A percentile compares a stretch with the other conserved stretches of the same genome.
Conservation (phyloP, 2,888 invertebrate species). For the Tuta absoluta region DNA sequence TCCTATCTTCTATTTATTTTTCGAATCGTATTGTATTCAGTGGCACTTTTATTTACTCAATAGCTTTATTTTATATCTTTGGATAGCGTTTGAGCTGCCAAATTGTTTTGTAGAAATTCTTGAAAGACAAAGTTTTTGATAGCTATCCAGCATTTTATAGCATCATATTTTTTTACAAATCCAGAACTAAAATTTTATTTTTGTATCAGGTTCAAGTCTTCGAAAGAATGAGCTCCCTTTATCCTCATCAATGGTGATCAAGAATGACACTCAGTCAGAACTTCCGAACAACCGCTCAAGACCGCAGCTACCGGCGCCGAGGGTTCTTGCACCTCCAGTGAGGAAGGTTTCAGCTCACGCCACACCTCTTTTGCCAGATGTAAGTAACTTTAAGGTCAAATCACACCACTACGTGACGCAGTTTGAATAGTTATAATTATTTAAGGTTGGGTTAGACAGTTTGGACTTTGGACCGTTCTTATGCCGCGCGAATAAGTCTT, state of each 20-base stretch:
- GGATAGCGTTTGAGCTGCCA: too few species aligned
- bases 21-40: background rate
- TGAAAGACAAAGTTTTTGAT: too few species aligned
- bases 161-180: background rate
- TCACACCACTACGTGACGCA: too few species aligned
- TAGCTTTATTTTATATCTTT: background rate
- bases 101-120: too few species aligned
- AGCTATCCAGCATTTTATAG: background rate
- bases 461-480: too few species aligned
- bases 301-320: slow-evolving; percentile 58
- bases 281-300: slow-evolving; percentile 81
- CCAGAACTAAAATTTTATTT: background rate
- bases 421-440: too few species aligned
- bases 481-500: too few species aligned
- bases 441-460: too few species aligned
- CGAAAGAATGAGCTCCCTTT: slow-evolving; percentile 83
- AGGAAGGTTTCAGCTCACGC: slow-evolving; percentile 71
- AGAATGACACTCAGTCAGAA: slow-evolving; percentile 89
- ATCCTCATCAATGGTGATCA: slow-evolving; percentile 84
- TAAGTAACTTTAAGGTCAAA: slow-evolving; percentile 44
- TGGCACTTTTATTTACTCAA: background rate
- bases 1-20: too few species aligned
- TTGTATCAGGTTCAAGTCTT: slow-evolving; percentile 61
- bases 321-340: slow-evolving; percentile 59
- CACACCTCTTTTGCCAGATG: slow-evolving; percentile 67